Evolutionary conservation across 2,797 vertebrate species (phyloP).

Genomic region (Myiotriccus ornatus): DNA sequence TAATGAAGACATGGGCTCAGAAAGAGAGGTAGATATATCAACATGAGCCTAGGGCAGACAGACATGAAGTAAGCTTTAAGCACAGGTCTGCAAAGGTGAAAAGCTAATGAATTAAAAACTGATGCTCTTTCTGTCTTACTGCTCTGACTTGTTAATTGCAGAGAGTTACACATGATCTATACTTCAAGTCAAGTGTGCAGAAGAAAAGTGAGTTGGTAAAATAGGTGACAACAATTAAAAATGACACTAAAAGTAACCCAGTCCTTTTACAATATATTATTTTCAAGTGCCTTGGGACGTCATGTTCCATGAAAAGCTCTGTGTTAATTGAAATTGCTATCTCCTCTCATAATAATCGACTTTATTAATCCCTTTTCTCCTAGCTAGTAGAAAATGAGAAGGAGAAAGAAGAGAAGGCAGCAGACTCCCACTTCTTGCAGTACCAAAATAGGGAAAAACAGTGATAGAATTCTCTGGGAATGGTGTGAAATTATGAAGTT

Average conservation of each 20-base stretch:
- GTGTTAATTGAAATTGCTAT: slow-evolving; percentile 36
- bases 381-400: neutral
- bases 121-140: neutral
- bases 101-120: slow-evolving; percentile 33
- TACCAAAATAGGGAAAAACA: neutral
- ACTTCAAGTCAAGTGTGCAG: neutral
- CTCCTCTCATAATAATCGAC: neutral
- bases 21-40: neutral
- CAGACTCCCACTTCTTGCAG: neutral
- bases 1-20: neutral
- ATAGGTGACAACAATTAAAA: slow-evolving; percentile 18
- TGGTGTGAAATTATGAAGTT: neutral
- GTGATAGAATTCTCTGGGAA: neutral
- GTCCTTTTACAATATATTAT: slow-evolving; percentile 22
- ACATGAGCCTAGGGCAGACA: neutral
- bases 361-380: neutral
- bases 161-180: slow-evolving; percentile 6
- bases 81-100: neutral
- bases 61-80: slow-evolving; percentile 44
- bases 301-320: neutral
- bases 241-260: neutral
- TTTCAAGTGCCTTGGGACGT: slow-evolving; percentile 12
- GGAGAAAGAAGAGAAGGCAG: neutral
- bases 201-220: slow-evolving; percentile 20
- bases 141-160: slow-evolving; percentile 24